A percentile compares a stretch with the other conserved stretches of the same genome.
These are phyloP conservation scores for Acipenser transmontanus DNA, from an alignment of 2,797 vertebrate genomes.

Conservation along the genomic window DNA sequence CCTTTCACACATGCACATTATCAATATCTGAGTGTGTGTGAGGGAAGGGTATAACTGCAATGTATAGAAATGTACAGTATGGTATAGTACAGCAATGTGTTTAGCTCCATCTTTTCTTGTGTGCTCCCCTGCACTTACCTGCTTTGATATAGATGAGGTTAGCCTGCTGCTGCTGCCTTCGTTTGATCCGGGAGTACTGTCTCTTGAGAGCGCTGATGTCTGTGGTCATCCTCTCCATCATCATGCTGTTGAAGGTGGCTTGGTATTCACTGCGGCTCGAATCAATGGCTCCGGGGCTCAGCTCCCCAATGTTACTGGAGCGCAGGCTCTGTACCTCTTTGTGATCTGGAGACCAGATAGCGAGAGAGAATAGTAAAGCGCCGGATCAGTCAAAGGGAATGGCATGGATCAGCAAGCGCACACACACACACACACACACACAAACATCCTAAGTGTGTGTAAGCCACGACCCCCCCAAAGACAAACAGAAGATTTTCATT, in stretches of 20 bases:
- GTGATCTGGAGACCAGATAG: conserved; percentile 57
- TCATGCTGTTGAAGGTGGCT: conserved; percentile 95
- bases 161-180: conserved; percentile 88
- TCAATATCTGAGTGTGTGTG: too few relatives aligned
- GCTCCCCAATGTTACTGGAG: conserved; percentile 78
- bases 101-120: too few relatives aligned
- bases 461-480: too few relatives aligned
- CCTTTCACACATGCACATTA: too few relatives aligned
- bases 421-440: too few relatives aligned
- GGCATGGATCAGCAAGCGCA: too few relatives aligned
- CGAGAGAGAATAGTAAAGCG: background rate
- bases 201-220: conserved; percentile 88
- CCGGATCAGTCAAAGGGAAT: background rate
- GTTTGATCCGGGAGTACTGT: conserved; percentile 88
- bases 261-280: conserved; percentile 80
- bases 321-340: conserved; percentile 64
- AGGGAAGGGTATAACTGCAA: too few relatives aligned
- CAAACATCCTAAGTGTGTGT: too few relatives aligned
- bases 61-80: too few relatives aligned
- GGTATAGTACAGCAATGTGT: too few relatives aligned
- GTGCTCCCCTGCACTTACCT: conserved; percentile 57
- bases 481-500: too few relatives aligned
- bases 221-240: conserved; percentile 96
- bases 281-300: conserved; percentile 90
- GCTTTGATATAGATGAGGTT: conserved; percentile 85